Evolutionary conservation across 2,113 vertebrate genomes (phyloP), one percentile per base, ranked within the genome.

Genomic region (Elanus axillaris): DNA sequence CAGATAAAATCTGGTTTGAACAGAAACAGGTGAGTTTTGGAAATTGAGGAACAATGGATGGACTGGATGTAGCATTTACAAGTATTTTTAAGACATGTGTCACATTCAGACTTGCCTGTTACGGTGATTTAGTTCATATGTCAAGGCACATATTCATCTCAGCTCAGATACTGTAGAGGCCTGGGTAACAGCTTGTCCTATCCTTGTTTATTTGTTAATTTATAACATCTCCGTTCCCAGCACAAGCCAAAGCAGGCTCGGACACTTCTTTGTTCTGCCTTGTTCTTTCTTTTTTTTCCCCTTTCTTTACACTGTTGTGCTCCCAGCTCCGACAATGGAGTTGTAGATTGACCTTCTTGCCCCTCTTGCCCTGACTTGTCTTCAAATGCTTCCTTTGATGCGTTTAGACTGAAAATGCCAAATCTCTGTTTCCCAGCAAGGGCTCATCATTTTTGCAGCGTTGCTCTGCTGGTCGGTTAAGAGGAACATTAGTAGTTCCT

Each of bases 1-100:
- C 86, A 94, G 94, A 95, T 96, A 95, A 95, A 91, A 95, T 95
- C 92, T 92, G 64, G 4, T 92, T 90, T 88, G 63, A 90, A 75
- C 55, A 94, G 82, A 95, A 92, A 3, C 68, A 94, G 38, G 76
- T 96, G 79, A 87, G 78, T 96, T 96, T 95, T 92, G 69, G 64
- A 92, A 96, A 94, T 4, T 27, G 26, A 60, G 43, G 47, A 91
- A 81, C 68, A 88, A 71, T 77, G 52, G 23, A 71, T 86, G 13
- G 59, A 94, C 16, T 68, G 34, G 42, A 88, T 86, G 34, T 68
- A 84, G 34, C 72, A 55, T 86, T 90, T 77, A 42, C 29, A 79
- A 93, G 86, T 76, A 86, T 92, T 88, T 86, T 91, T 43, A 84
- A 91, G 72, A 67, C 86, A 77, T 0, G 5, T 72, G 64, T 84